Base-by-base conservation (phyloP, 2,888 invertebrate genomes). In the Epirrhoe alternata region DNA sequence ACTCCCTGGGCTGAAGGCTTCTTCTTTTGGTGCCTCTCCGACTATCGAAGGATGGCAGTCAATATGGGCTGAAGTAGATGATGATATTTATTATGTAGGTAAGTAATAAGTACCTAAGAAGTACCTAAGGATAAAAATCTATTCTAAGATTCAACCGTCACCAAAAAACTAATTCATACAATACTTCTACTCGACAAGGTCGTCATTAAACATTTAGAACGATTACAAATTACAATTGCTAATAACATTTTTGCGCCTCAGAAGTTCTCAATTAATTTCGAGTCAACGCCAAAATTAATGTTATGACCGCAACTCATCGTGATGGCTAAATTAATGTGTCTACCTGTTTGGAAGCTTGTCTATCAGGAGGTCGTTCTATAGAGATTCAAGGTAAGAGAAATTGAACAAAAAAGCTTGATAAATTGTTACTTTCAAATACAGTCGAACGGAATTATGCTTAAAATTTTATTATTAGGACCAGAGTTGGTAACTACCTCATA, bases 301-400 rank as follows among this genome's bases (percentile, higher is more conserved):
- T 69, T 71, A 61, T 66, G 71, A 68, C 70, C 66, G 64, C 53
- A 61, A 45, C 14, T 35, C 68, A 78, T 56, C 75, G 75, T 80
- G 78, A 81, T 80, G 74, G 77, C 74, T 79, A 78, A 79, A 82
- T 82, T 80, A 77, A 80, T 78, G 77, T 81, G 77, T 81, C 82
- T 80, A 76, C 80, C 58, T 77, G 75, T 80, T 82, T 80, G 78
- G 82, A 74, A 82, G 82, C 82, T 77, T 70, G 75, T 70, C 81
- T 75, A 74, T 81, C 81, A 76, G 76, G 77, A 75, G 75, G 78
- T 79, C 78, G 49, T 49, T 66, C 10, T 50, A 31, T 10, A 52
- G 0, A 8, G 65, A 70, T 65, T 6, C 52, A 74, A 77, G 70
- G 33, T 56, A 59, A 68, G 54, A 54, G 63, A 61, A 42, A 17